A percentile compares a stretch with the other conserved stretches of the same genome.
phyloP scores from a whole-genome alignment of 2,888 invertebrate species.

The Norana najaformis region DNA sequence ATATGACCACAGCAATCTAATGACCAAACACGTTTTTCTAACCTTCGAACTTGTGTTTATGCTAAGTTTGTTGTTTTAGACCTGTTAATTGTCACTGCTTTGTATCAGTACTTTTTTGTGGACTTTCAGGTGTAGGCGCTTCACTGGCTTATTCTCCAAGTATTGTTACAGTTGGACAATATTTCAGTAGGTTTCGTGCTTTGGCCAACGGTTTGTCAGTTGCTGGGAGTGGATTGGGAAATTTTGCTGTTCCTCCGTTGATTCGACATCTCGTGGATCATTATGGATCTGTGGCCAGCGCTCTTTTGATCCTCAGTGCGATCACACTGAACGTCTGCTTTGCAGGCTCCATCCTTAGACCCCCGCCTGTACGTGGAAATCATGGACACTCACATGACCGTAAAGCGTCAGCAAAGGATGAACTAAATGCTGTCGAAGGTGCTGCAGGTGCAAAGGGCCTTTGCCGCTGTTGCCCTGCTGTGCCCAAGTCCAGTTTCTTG shows the following conservation, averaged over 20 bases:
- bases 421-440: background rate
- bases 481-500: background rate
- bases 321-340: constrained; percentile 41
- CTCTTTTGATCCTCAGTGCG: constrained; percentile 40
- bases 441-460: background rate
- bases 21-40: background rate
- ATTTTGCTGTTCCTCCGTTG: constrained; percentile 46
- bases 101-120: background rate
- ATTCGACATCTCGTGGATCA: constrained; percentile 35
- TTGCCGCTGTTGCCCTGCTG: background rate
- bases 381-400: background rate
- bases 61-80: background rate
- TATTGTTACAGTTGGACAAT: constrained; percentile 49
- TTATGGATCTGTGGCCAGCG: constrained; percentile 35
- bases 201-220: constrained; percentile 49
- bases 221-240: constrained; percentile 49
- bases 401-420: background rate
- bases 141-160: constrained; percentile 48
- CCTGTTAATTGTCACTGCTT: background rate
- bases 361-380: background rate
- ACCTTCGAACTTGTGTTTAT: background rate
- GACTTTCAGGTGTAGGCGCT: constrained; percentile 49
- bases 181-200: constrained; percentile 47
- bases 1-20: background rate
- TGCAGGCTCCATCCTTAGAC: constrained; percentile 39